phyloP scores from a whole-genome alignment of 2,797 vertebrate genomes.

The Acanthopagrus latus region DNA sequence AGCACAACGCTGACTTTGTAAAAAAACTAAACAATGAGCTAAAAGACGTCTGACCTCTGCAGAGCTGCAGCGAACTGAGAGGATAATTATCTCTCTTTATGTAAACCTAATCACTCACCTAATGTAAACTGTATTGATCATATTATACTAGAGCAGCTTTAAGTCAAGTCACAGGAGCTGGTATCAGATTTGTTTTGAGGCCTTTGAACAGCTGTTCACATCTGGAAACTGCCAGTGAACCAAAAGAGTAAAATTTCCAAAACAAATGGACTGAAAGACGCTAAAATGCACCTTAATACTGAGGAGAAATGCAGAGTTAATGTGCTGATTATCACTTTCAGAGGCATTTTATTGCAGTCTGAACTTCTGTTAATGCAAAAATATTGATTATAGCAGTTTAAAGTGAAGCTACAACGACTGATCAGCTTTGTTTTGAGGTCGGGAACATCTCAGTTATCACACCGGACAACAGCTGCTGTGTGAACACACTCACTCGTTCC shows the following conservation, averaged over 20 bases:
- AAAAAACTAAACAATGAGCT: too few species aligned
- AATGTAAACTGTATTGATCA: background rate
- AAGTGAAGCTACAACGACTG: background rate
- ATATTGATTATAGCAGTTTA: too few species aligned
- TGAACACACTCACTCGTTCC: slow-evolving; percentile 38
- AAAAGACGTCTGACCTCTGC: background rate
- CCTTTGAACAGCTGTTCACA: background rate
- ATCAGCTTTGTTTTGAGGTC: background rate
- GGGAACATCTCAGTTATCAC: background rate
- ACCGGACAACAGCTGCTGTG: slow-evolving; percentile 5
- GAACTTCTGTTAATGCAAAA: too few species aligned
- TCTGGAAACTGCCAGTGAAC: too few species aligned
- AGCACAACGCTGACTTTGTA: too few species aligned
- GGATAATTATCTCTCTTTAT: background rate
- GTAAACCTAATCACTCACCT: background rate
- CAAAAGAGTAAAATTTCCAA: too few species aligned
- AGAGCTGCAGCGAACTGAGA: background rate
- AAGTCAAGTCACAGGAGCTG: too few species aligned
- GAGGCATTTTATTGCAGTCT: too few species aligned
- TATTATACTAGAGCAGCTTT: background rate
- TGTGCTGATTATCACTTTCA: too few species aligned
- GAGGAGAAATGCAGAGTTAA: too few species aligned
- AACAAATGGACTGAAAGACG: too few species aligned
- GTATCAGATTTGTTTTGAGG: background rate
- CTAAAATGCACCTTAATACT: too few species aligned